Conservation (phyloP, 1,140 invertebrate genomes). For the Stenopsyche tienmushanensis region DNA sequence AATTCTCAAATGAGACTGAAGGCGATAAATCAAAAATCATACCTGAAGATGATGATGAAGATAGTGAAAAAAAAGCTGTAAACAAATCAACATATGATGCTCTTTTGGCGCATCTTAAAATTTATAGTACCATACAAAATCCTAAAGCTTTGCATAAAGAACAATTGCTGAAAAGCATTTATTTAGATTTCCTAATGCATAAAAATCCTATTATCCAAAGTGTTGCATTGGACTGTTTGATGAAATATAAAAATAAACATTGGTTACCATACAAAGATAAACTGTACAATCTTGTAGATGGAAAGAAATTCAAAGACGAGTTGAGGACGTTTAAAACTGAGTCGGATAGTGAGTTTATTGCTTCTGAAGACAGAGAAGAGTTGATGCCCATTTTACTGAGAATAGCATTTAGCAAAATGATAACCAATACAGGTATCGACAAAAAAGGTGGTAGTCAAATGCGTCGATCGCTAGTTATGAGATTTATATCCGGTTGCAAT, state of each 20-base stretch:
- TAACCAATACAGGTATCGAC: slow-evolving; percentile 71
- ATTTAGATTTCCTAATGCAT: slow-evolving; percentile 76
- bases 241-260: slow-evolving; percentile 77
- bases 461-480: slow-evolving; percentile 73
- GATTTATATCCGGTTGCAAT: slow-evolving; percentile 80
- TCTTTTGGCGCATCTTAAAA: slow-evolving; percentile 69
- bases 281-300: slow-evolving; percentile 77
- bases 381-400: slow-evolving; percentile 81
- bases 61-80: slow-evolving; percentile 48
- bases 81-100: slow-evolving; percentile 61
- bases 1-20: slow-evolving; percentile 46
- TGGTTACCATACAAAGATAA: slow-evolving; percentile 76
- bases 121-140: slow-evolving; percentile 80
- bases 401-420: slow-evolving; percentile 89
- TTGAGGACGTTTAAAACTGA: slow-evolving; percentile 77
- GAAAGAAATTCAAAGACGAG: slow-evolving; percentile 85
- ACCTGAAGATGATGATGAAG: slow-evolving; percentile 45
- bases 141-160: slow-evolving; percentile 77
- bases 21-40: slow-evolving; percentile 41
- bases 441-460: slow-evolving; percentile 68
- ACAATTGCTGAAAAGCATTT: slow-evolving; percentile 71
- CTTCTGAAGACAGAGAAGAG: slow-evolving; percentile 69
- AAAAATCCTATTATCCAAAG: slow-evolving; percentile 80
- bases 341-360: slow-evolving; percentile 65
- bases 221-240: slow-evolving; percentile 78